Conservation (phyloP, 2,797 vertebrate species). For the Spheniscus humboldti region DNA sequence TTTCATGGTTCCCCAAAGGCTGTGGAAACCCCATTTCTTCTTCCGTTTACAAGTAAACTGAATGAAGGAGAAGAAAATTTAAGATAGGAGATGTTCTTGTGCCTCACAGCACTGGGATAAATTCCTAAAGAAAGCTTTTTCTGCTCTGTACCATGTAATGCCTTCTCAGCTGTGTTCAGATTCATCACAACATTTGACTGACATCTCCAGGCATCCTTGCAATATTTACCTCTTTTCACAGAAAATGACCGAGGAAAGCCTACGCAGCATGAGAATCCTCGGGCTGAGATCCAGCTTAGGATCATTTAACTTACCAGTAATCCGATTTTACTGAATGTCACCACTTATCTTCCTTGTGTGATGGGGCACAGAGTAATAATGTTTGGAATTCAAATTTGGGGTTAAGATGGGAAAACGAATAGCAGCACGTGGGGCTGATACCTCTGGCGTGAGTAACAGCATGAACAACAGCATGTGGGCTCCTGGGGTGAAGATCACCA, state of each 20-base stretch:
- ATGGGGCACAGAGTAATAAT: not conserved
- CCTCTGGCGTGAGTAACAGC: not conserved
- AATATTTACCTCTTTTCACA: not conserved
- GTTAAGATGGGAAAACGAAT: not conserved
- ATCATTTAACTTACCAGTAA: conserved; percentile 8
- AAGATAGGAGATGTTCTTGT: not conserved
- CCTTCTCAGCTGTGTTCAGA: not conserved
- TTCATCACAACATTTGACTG: not conserved
- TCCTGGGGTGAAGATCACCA: not conserved
- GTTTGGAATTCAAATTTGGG: conserved; percentile 37
- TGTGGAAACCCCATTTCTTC: not conserved
- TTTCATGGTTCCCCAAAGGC: not conserved
- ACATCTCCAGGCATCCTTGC: not conserved
- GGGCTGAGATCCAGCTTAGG: conserved; percentile 8
- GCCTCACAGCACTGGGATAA: not conserved
- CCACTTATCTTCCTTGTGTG: not conserved
- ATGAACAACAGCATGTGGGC: not conserved
- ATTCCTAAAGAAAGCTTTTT: not conserved
- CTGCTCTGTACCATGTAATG: not conserved
- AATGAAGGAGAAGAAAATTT: not conserved
- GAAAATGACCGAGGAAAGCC: not conserved
- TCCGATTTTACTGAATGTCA: conserved; percentile 6
- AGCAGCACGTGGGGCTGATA: not conserved
- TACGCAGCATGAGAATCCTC: not conserved
- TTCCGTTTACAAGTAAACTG: not conserved